These are phyloP conservation scores for Galbula dea DNA, from an alignment of 2,113 vertebrate genomes.

Conservation along the genomic window DNA sequence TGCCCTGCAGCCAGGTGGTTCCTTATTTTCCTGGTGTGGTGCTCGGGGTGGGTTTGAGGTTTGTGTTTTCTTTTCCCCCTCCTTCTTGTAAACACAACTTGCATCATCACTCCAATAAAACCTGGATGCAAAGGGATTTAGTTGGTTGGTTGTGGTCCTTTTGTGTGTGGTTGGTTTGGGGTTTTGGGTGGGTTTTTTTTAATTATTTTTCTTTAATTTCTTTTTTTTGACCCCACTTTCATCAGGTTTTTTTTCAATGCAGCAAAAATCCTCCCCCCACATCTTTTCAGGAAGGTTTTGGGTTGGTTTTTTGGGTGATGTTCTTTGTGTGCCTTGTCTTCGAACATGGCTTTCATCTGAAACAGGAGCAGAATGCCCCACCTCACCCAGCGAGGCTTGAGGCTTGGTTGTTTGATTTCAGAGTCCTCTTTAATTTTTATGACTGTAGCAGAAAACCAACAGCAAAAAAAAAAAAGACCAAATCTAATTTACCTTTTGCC, in stretches of 20 bases:
- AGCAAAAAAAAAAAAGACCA: not conserved
- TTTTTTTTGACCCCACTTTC: conserved; percentile 18
- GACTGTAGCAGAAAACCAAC: too few species aligned
- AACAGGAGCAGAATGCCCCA: conserved; percentile 4
- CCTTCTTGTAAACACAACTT: conserved; percentile 33
- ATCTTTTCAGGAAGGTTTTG: not conserved
- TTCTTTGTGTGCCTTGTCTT: conserved; percentile 50
- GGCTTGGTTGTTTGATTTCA: not conserved
- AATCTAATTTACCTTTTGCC: not conserved
- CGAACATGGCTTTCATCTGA: conserved; percentile 22
- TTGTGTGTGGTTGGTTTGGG: not conserved
- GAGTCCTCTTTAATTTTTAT: conserved; percentile 7
- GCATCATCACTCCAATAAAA: conserved; percentile 7
- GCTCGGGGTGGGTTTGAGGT: not conserved
- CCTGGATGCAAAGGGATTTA: not conserved
- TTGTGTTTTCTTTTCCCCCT: not conserved
- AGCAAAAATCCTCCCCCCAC: conserved; percentile 39
- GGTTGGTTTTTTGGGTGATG: conserved; percentile 19
- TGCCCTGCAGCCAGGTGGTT: not conserved
- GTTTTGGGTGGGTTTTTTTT: not conserved
- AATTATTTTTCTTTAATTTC: too few species aligned
- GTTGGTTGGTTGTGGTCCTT: not conserved
- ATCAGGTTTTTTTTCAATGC: conserved; percentile 8
- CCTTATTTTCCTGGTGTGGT: not conserved
- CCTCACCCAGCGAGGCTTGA: not conserved